Base-by-base conservation (phyloP, 2,113 vertebrate genomes). In the Tenrec ecaudatus region DNA sequence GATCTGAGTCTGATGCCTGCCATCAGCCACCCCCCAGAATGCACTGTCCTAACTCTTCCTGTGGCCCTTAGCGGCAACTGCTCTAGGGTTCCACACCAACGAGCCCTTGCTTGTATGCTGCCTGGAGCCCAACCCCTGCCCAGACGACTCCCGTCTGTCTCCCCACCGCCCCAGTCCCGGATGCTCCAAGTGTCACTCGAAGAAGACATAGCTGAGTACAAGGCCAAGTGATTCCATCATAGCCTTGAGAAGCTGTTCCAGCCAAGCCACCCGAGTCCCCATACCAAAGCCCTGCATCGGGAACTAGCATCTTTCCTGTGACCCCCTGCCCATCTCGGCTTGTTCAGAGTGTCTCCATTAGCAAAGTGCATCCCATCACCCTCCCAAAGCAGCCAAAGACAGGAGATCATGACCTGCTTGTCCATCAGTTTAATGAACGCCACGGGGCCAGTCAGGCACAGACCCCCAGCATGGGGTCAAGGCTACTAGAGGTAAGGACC, bases 331-430 rank as follows among this genome's bases (percentile, higher is more conserved):
- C 33, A 33, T 31, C n/a, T 71, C 69, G 33, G n/a, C 69, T n/a
- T 20, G 71, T 73, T 73, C 33, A 71, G 16, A 4, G 31, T 3
- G 69, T 33, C 69, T 12, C 6, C 27, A 2, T 17, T 38, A 43
- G 78, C 12, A 33, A 2, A 38, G 40, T 14, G 1, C 40, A 4
- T 33, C 76, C 2, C 16, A 11, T 20, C 6, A 29, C 27, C 64
- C n/a, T 81, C 43, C 15, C 47, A 53, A 53, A 53, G 11, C 47
- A 53, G 1, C 73, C 20, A 68, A 9, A 68, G n/a, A 2, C 19
- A 38, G 0, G 6, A 71, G 82, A 25, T 66, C 53, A 31, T 53
- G 25, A 47, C 29, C 6, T 1, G 0, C 1, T 22, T 47, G 40
- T 47, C 58, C 11, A 38, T 12, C 22, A 47, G n/a, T 73, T 73